Evolutionary conservation across 1,140 invertebrate genomes (phyloP), one percentile per base, ranked within the genome.

Genomic region (Prorops nasuta): DNA sequence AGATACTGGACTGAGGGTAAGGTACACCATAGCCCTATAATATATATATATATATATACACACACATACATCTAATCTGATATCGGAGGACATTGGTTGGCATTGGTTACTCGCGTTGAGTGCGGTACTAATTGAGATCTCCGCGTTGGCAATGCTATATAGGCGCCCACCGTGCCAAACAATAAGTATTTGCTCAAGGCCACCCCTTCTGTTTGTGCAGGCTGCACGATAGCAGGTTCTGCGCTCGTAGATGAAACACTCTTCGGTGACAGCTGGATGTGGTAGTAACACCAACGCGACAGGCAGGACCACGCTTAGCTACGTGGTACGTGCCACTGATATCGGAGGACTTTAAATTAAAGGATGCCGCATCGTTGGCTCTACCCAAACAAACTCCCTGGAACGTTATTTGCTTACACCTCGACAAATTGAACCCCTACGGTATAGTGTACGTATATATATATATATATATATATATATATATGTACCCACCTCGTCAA

Each of bases 141-240:
- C 49, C 56, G 47, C 42, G 49, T 56, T 57, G 48, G 53, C 44
- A 53, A 34, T 20, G 24, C 22, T 35, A 1, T 34, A 14, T n/a
- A 16, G 18, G 10, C 10, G n/a, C n/a, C n/a, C 60, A 49, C 38
- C 50, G 54, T 58, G 41, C 56, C 66, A 67, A 70, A 76, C 71
- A 74, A 76, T 71, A 72, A 74, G 58, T 73, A 68, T 76, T 76
- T 74, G 60, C 60, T 64, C 55, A 69, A 69, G 67, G 68, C 66
- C 69, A 72, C 72, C 73, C 72, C 62, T 67, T 71, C 63, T 74
- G 64, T 76, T 74, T 74, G 67, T 65, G 49, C 54, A 73, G 65
- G 59, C 59, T 55, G 61, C 21, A 49, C 47, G 56, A 64, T 51
- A 54, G 55, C 51, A 52, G 35, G 44, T 46, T 51, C 49, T 50